A percentile compares a stretch with the other conserved stretches of the same genome.
phyloP scores from a whole-genome alignment of 92 coral and sea anemone genomes.

The Nematostella vectensis region DNA sequence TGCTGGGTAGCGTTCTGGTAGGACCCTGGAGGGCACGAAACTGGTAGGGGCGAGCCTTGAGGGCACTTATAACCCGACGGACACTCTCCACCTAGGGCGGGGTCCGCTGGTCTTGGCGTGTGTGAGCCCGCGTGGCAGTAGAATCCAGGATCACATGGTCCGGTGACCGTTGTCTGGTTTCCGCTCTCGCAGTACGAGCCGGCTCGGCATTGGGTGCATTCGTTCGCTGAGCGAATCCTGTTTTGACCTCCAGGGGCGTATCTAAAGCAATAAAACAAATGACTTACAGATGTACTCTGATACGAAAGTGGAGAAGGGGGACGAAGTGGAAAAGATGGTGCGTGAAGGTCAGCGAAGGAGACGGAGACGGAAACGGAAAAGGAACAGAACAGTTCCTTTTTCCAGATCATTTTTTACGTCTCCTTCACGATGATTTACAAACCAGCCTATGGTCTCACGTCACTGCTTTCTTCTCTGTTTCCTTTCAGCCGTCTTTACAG shows the following conservation, averaged over 20 bases:
- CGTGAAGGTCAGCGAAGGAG: too few relatives aligned
- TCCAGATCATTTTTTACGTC: too few relatives aligned
- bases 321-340: too few relatives aligned
- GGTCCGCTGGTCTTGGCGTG: conserved; percentile 49
- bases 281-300: too few relatives aligned
- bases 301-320: too few relatives aligned
- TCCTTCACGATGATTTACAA: too few relatives aligned
- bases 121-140: conserved; percentile 81
- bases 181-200: conserved; percentile 78
- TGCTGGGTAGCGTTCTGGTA: conserved; percentile 84
- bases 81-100: conserved; percentile 69
- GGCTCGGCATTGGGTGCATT: conserved; percentile 74
- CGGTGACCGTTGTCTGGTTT: conserved; percentile 51
- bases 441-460: too few relatives aligned
- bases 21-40: conserved; percentile 64
- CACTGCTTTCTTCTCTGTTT: too few relatives aligned
- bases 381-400: too few relatives aligned
- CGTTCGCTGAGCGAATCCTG: conserved; percentile 38
- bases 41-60: conserved; percentile 57
- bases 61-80: conserved; percentile 84
- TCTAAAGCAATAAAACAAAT: too few relatives aligned
- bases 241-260: conserved; percentile 51
- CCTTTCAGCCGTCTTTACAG: too few relatives aligned
- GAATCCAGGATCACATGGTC: conserved; percentile 64
- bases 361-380: too few relatives aligned